Base-by-base conservation (phyloP, 1,140 invertebrate genomes). In the Drosophila funebris region DNA sequence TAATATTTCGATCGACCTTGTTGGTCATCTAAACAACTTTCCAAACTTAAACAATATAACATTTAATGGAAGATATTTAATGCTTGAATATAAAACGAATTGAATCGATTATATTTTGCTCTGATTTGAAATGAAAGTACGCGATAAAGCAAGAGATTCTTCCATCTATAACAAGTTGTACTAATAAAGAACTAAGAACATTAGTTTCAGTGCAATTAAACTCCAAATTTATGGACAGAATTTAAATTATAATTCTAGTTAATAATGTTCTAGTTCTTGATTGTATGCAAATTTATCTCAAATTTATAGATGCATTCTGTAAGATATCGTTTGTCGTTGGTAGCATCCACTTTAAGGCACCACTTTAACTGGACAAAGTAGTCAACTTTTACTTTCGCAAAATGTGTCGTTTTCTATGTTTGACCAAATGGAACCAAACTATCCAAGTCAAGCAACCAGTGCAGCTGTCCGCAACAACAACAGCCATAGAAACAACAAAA, bases 351-450 rank as follows among this genome's bases (percentile, higher is more conserved):
- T 53, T 72, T 31, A 58, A 64, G 60, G 31, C 60, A 31, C 60
- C n/a, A n/a, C n/a, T n/a, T n/a, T n/a, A 71, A 60, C 48, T 73
- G 39, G 31, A 54, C 64, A 52, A 39, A 61, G 46, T 73, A 48
- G 56, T 73, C 44, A 73, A 73, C 70, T 73, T 73, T 73, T 73
- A 73, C 70, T 73, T 73, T 73, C 60, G 63, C 70, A 73, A 76
- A 73, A 62, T 81, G 66, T 72, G 78, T 76, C 63, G 74, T 82
- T 87, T 87, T 81, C 78, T 69, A 82, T 87, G 82, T 78, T 88
- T 68, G 82, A 61, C 82, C 82, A 87, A 71, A 70, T 87, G 83
- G 82, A 87, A 87, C 83, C 64, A 58, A 60, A 43, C 63, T 69
- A 70, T 68, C 44, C 43, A 33, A 63, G 41, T 41, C 60, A 60